phyloP scores from a whole-genome alignment of 2,113 vertebrate species.

The Varanus komodoensis region DNA sequence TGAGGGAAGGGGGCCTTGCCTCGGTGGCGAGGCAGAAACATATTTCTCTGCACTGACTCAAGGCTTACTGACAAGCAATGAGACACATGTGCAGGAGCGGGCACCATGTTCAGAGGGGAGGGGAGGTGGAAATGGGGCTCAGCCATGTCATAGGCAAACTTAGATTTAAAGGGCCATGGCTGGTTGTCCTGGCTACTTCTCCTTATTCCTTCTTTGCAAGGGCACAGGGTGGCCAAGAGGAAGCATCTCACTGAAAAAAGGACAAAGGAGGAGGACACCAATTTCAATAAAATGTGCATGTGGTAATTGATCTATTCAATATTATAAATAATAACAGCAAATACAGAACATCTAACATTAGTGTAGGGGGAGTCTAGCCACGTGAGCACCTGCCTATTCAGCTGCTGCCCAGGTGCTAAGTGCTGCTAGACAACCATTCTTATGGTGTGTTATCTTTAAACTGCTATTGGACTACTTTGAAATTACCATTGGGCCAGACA shows the following conservation, averaged over 20 bases:
- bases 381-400: too few species aligned
- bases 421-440: not conserved
- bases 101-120: not conserved
- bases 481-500: too few species aligned
- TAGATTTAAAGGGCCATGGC: not conserved
- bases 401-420: not conserved
- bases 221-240: not conserved
- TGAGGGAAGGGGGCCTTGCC: conserved; percentile 8
- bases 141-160: not conserved
- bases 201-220: not conserved
- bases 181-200: not conserved
- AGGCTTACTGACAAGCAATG: conserved; percentile 2
- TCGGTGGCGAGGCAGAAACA: conserved; percentile 12
- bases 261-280: too few species aligned
- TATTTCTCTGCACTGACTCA: not conserved
- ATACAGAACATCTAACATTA: too few species aligned
- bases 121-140: not conserved
- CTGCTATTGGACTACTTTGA: too few species aligned
- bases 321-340: too few species aligned
- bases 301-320: too few species aligned
- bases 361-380: too few species aligned
- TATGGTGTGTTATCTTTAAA: too few species aligned
- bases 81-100: not conserved
- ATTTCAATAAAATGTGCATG: too few species aligned
- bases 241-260: too few species aligned